A percentile compares a stretch with the other conserved stretches of the same genome.
Conservation (phyloP, 2,888 invertebrate species). For the Drosophila stalkeri region DNA sequence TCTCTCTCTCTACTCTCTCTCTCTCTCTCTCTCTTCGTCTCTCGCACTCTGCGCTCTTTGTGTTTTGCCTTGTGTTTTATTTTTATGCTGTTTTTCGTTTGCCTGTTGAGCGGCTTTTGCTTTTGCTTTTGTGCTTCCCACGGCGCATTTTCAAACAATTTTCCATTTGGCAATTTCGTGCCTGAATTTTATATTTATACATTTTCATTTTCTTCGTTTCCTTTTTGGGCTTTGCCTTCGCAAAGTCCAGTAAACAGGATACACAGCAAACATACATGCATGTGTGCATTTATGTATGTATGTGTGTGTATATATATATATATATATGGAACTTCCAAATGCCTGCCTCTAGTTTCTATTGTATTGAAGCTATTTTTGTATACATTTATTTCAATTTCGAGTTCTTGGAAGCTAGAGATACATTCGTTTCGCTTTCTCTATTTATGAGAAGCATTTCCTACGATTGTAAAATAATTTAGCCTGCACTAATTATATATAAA, state of each 20-base stretch:
- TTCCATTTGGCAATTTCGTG: constrained; percentile 55
- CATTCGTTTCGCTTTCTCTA: constrained; percentile 6
- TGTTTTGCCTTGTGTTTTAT: constrained; percentile 17
- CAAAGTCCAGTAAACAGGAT: constrained; percentile 58
- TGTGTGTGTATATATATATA: neutral
- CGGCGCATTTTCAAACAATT: constrained; percentile 60
- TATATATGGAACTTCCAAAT: constrained; percentile 52
- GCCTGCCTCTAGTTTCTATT: constrained; percentile 24
- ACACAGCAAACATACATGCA: constrained; percentile 27
- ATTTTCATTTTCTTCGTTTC: constrained; percentile 53
- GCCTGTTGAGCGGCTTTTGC: constrained; percentile 63
- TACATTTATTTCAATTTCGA: constrained; percentile 26
- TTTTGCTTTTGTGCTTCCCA: constrained; percentile 69
- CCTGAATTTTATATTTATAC: constrained; percentile 47
- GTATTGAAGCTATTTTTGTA: constrained; percentile 58
- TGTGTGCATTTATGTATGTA: neutral
- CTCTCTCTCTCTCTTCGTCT: neutral
- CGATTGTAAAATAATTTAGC: neutral
- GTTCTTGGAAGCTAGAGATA: constrained; percentile 55
- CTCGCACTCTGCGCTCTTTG: constrained; percentile 19
- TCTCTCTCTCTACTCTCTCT: neutral
- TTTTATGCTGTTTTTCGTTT: constrained; percentile 31
- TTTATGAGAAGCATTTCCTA: constrained; percentile 7
- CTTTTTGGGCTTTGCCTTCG: constrained; percentile 78
- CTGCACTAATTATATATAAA: neutral